These are phyloP conservation scores for Phenganax stokvisi DNA, from an alignment of 92 coral and sea anemone species.

Conservation along the genomic window DNA sequence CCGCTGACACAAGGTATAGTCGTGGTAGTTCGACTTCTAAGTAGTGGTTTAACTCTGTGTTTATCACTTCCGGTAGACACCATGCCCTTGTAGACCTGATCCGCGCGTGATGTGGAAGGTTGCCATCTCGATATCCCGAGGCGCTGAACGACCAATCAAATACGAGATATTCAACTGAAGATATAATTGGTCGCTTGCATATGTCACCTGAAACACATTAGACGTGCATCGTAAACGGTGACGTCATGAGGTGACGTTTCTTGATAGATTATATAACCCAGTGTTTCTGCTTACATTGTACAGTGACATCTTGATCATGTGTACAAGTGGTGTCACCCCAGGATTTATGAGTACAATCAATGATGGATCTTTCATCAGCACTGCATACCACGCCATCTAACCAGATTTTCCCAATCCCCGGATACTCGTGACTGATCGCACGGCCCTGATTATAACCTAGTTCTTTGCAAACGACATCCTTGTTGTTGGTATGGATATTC, in stretches of 20 bases:
- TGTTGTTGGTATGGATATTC: slow-evolving; percentile 5
- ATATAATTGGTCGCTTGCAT: slow-evolving; percentile 29
- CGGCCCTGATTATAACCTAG: slow-evolving; percentile 26
- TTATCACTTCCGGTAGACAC: slow-evolving; percentile 25
- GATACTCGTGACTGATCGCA: slow-evolving; percentile 12
- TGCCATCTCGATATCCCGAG: not conserved
- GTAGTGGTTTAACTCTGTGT: slow-evolving; percentile 25
- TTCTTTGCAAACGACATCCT: slow-evolving; percentile 32
- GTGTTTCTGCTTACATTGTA: slow-evolving; percentile 15
- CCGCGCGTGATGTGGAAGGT: slow-evolving; percentile 30
- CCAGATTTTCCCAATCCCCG: slow-evolving; percentile 24
- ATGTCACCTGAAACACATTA: slow-evolving; percentile 23
- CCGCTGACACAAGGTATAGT: slow-evolving; percentile 36
- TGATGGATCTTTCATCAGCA: slow-evolving; percentile 15
- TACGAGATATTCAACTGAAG: slow-evolving; percentile 8
- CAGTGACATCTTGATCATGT: slow-evolving; percentile 20
- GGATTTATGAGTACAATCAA: slow-evolving; percentile 9
- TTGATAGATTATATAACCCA: not conserved
- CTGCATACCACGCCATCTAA: slow-evolving; percentile 27
- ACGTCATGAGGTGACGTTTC: not conserved
- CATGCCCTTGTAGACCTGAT: slow-evolving; percentile 20
- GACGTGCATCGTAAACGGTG: not conserved
- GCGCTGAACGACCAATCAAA: slow-evolving; percentile 34
- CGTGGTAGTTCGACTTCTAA: slow-evolving; percentile 37
- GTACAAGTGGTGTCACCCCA: slow-evolving; percentile 23